Base-by-base conservation (phyloP, 2,113 vertebrate species). In the Ammodramus savannarum region DNA sequence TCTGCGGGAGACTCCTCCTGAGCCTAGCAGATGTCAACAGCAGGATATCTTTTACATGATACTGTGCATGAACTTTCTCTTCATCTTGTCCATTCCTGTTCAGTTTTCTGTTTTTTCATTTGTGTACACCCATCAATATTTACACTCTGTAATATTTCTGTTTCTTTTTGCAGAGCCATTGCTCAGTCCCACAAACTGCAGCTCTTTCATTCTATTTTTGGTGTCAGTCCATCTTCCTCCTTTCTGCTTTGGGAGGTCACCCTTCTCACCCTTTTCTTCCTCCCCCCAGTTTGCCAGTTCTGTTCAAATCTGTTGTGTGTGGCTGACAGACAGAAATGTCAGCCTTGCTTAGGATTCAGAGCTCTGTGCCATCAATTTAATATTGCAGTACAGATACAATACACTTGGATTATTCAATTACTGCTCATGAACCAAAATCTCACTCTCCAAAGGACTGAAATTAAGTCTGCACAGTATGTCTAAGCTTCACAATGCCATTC, bases 11-110 rank as follows among this genome's bases (percentile, higher is more conserved):
- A 52, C 36, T 87, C 74, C 51, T 87, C 32, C 78, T 72, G 66
- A 91, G 52, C 49, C 41, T 49, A 85, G 71, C 85, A 93, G 77
- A 95, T 89, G 87, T 87, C 62, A 82, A 41, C 90, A 94, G 87
- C 71, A 73, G 66, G 80, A 13, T 85, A 46, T 61, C 44, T 84
- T 87, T 62, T 58, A 14, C 51, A 39, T 25, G 19, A 62, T 52
- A 63, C 16, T 16, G 27, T 25, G 4, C 46, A 54, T 55, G 68
- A 95, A 76, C 77, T 93, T 93, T 77, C 31, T 51, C 57, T 90
- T 86, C 1, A 1, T 32, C 51, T 90, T 38, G 31, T 36, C 48
- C 17, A 8, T 67, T 83, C n/a, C 23, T 83, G 51, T 80, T 77
- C 1, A 0, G 11, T 31, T n/a, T 34, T 36, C 31, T 68, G n/a